These are phyloP conservation scores for Orthosia gracilis DNA, from an alignment of 2,888 invertebrate genomes.

Conservation along the genomic window DNA sequence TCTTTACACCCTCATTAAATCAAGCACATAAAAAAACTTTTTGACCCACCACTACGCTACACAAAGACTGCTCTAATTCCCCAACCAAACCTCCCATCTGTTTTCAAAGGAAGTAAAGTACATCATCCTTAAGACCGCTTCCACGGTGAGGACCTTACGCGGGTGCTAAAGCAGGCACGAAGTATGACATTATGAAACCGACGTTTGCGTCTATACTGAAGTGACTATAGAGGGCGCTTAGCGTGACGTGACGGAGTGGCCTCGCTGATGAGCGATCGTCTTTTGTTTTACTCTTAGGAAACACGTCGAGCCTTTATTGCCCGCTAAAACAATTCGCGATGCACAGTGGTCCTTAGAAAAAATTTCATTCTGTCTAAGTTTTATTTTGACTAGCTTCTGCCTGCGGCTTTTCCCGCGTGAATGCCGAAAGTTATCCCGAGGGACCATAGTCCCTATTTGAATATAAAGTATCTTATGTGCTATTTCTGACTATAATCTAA, in stretches of 20 bases:
- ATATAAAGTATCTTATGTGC: too few species aligned
- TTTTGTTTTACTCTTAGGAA: background rate
- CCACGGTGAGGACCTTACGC: background rate
- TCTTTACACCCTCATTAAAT: background rate
- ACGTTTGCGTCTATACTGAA: too few species aligned
- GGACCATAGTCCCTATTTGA: too few species aligned
- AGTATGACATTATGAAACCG: too few species aligned
- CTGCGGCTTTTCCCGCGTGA: too few species aligned
- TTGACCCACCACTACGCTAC: background rate
- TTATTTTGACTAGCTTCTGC: too few species aligned
- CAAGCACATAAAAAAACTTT: background rate
- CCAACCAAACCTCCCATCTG: slow-evolving; percentile 10
- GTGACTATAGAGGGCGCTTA: too few species aligned
- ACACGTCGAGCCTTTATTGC: background rate
- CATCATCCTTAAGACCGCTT: slow-evolving; percentile 19
- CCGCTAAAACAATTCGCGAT: background rate
- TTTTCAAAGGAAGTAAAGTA: slow-evolving; percentile 28
- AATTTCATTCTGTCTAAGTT: too few species aligned
- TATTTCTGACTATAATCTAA: too few species aligned
- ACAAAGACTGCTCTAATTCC: slow-evolving; percentile 18
- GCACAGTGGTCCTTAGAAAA: background rate
- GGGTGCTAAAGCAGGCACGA: background rate
- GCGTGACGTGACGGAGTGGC: too few species aligned
- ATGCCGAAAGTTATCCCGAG: too few species aligned
- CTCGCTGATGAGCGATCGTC: background rate